Evolutionary conservation across 2,113 vertebrate species (phyloP).

Genomic region (Balaeniceps rex): DNA sequence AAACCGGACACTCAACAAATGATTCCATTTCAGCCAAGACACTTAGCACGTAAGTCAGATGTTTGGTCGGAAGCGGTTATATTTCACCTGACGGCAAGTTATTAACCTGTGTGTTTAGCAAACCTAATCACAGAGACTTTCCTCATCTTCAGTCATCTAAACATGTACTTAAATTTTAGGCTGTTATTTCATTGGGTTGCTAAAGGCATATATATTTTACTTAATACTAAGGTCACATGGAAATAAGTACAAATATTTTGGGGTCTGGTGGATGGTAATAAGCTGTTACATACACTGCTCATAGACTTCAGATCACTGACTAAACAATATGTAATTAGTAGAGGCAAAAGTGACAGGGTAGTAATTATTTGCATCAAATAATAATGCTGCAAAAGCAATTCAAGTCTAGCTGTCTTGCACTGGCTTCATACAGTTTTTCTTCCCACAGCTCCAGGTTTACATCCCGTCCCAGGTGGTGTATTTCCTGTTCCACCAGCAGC

Average conservation of each 20-base stretch:
- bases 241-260: not conserved
- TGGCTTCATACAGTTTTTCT: not conserved
- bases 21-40: conserved; percentile 98
- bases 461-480: conserved; percentile 95
- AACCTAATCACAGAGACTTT: not conserved
- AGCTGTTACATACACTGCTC: not conserved
- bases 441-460: conserved; percentile 88
- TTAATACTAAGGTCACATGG: not conserved
- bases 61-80: not conserved
- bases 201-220: not conserved
- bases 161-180: not conserved
- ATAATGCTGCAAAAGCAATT: not conserved
- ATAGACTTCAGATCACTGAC: not conserved
- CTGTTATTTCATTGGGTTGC: not conserved
- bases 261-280: not conserved
- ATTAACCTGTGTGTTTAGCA: not conserved
- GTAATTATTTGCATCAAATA: not conserved
- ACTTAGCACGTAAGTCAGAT: conserved; percentile 89
- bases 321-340: not conserved
- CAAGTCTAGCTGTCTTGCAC: not conserved
- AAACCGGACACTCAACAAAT: conserved; percentile 98
- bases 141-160: not conserved
- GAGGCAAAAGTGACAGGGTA: not conserved
- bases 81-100: not conserved
- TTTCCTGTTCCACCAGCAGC: conserved; percentile 96